Conservation (phyloP, 1,140 invertebrate genomes). For the Anoplolepis gracilipes region DNA sequence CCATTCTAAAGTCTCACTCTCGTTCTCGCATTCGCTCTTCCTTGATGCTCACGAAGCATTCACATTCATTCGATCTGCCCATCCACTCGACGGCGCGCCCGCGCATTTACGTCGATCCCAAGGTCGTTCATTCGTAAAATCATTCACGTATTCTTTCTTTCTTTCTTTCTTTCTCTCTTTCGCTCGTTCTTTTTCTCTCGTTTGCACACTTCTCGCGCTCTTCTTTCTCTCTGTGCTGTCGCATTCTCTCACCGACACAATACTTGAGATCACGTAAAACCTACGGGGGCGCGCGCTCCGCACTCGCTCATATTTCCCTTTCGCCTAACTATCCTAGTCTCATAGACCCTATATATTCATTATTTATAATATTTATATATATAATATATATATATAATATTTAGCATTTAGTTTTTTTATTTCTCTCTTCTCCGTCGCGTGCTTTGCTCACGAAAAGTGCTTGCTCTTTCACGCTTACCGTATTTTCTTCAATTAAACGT, state of each 20-base stretch:
- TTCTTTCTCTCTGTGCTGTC: slow-evolving; percentile 1
- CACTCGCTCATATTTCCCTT: slow-evolving; percentile 76
- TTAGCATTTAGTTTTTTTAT: slow-evolving; percentile 84
- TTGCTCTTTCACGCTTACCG: slow-evolving; percentile 51
- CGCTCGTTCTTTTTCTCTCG: slow-evolving; percentile 16
- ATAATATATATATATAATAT: slow-evolving; percentile 84
- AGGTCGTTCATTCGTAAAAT: slow-evolving; percentile 66
- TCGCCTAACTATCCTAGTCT: slow-evolving; percentile 85
- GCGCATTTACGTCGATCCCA: slow-evolving; percentile 64
- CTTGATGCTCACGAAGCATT: slow-evolving; percentile 77
- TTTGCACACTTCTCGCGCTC: slow-evolving; percentile 19
- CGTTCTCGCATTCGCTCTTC: slow-evolving; percentile 68
- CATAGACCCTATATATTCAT: slow-evolving; percentile 85
- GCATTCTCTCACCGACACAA: slow-evolving; percentile 60
- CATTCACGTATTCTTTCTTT: slow-evolving; percentile 10
- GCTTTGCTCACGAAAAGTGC: slow-evolving; percentile 71
- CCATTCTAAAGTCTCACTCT: slow-evolving; percentile 77
- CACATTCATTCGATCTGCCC: slow-evolving; percentile 62
- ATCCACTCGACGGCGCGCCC: slow-evolving; percentile 62
- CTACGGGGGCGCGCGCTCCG: slow-evolving; percentile 59
- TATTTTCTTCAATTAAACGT: slow-evolving; percentile 60
- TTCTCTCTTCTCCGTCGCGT: slow-evolving; percentile 76
- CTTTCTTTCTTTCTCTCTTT: slow-evolving; percentile 34
- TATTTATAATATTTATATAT: slow-evolving; percentile 85
- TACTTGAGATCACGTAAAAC: slow-evolving; percentile 60